Conservation (phyloP, 2,797 vertebrate genomes). For the Ispidina lecontei region DNA sequence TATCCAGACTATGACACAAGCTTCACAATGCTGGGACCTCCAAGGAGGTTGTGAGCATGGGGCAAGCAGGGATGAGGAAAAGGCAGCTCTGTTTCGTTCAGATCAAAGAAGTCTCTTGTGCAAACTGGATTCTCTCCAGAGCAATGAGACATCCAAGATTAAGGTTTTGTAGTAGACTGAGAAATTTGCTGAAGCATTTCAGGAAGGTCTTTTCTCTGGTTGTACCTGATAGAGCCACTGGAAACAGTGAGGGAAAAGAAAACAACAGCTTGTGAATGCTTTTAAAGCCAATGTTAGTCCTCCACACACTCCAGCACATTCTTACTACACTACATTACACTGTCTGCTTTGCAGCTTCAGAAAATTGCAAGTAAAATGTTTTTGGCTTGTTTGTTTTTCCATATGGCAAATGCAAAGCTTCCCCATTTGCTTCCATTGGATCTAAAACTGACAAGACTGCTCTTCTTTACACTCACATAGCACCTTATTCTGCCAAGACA, state of each 20-base stretch:
- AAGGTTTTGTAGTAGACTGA: not conserved
- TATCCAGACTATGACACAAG: not conserved
- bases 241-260: not conserved
- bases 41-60: fast-evolving
- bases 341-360: not conserved
- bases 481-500: constrained; percentile 53
- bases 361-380: not conserved
- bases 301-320: not conserved
- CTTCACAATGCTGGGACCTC: not conserved
- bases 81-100: not conserved
- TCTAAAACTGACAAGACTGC: not conserved
- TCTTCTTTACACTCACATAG: constrained; percentile 9
- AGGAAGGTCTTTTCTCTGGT: not conserved
- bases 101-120: not conserved
- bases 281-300: not conserved
- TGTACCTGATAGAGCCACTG: not conserved
- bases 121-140: not conserved
- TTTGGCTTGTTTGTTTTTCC: constrained; percentile 18
- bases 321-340: not conserved
- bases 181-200: not conserved
- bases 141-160: not conserved
- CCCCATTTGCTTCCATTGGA: not conserved
- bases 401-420: constrained; percentile 4
- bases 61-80: not conserved
- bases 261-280: not conserved